Conservation (phyloP, 2,797 vertebrate species). For the Pangasius sanitwongsei region DNA sequence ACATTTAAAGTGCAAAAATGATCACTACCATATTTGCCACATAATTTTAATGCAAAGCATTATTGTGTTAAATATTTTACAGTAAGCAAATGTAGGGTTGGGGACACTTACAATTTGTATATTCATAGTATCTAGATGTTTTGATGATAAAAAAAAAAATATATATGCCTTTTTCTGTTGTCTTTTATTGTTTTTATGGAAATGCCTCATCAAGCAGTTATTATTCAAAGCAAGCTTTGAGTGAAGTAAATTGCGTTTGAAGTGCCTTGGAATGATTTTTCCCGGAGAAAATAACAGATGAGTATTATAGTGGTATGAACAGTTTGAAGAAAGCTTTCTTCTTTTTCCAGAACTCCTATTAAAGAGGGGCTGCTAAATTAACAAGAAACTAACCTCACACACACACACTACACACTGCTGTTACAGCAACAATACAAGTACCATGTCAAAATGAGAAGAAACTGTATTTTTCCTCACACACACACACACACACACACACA, state of each 20-base stretch:
- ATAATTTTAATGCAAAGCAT: background rate
- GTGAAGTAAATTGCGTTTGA: background rate
- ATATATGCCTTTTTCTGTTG: background rate
- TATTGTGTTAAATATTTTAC: background rate
- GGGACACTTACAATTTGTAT: background rate
- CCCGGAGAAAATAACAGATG: background rate
- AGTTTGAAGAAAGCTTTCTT: background rate
- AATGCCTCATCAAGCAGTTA: background rate
- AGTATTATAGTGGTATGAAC: background rate
- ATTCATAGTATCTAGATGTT: background rate
- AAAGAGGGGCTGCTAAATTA: background rate
- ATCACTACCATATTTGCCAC: background rate
- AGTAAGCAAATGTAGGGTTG: background rate
- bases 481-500: background rate
- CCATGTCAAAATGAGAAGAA: background rate
- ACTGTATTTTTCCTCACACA: background rate
- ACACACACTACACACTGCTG: background rate
- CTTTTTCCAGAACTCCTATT: background rate
- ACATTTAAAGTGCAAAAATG: background rate
- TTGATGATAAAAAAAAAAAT: background rate
- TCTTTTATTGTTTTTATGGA: background rate
- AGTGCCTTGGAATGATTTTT: background rate
- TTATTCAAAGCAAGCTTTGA: background rate
- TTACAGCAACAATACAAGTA: background rate
- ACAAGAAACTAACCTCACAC: background rate